Conservation (phyloP, 1,140 invertebrate genomes). For the Varroa destructor region DNA sequence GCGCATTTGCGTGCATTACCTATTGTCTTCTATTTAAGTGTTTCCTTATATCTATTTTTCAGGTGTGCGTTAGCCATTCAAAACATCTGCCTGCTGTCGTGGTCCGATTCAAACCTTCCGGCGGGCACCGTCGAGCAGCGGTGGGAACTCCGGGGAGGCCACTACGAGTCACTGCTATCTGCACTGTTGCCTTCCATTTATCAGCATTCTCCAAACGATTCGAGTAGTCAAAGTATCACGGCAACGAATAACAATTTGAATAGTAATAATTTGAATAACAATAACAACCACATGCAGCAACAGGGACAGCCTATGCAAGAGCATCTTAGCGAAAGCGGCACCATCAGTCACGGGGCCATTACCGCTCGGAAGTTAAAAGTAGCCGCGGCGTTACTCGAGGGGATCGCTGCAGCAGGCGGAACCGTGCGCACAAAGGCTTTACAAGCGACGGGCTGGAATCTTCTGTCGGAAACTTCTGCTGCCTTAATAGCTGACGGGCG, state of each 20-base stretch:
- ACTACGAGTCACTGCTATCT: conserved; percentile 4
- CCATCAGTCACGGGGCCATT: neutral
- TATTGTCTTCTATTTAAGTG: too few species aligned
- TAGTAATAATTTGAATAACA: neutral
- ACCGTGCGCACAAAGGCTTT: too few species aligned
- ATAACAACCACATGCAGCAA: conserved; percentile 1
- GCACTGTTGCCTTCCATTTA: neutral
- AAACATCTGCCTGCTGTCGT: conserved; percentile 17
- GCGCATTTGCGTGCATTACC: too few species aligned
- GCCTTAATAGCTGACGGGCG: neutral
- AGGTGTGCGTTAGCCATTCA: neutral
- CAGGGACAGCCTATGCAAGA: neutral
- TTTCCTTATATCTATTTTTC: neutral
- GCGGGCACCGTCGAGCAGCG: conserved; percentile 1
- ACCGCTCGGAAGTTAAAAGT: neutral
- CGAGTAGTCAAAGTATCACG: too few species aligned
- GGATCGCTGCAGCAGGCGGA: too few species aligned
- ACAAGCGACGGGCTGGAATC: neutral
- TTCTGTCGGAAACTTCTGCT: neutral
- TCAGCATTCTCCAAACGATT: neutral
- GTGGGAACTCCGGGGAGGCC: neutral
- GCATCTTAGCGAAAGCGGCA: neutral
- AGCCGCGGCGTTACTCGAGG: neutral
- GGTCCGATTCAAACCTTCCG: neutral
- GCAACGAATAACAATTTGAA: neutral